A percentile compares a stretch with the other conserved stretches of the same genome.
These are phyloP conservation scores for Leucosticte australis DNA, from an alignment of 2,113 vertebrate species.

Conservation along the genomic window DNA sequence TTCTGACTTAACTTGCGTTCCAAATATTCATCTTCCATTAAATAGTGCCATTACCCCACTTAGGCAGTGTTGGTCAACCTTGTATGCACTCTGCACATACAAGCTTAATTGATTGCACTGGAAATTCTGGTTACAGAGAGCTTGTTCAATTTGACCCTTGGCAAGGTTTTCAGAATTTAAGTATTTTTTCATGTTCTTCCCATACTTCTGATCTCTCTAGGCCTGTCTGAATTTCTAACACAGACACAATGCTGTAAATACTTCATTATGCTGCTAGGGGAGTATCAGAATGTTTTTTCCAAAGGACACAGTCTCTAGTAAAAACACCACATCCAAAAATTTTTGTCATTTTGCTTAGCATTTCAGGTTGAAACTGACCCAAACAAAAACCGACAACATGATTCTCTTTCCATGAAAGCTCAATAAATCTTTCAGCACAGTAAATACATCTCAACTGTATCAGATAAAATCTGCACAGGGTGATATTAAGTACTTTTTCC, in stretches of 20 bases:
- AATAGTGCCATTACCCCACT: background rate
- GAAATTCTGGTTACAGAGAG: conserved; percentile 24
- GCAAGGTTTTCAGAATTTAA: background rate
- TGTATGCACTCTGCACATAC: background rate
- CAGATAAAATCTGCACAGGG: background rate
- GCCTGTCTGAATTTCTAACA: background rate
- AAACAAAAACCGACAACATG: background rate
- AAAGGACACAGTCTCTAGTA: background rate
- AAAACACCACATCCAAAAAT: background rate
- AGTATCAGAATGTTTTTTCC: conserved; percentile 43
- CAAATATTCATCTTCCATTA: background rate
- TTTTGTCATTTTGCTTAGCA: conserved; percentile 13
- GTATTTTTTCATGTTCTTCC: background rate
- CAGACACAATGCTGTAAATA: background rate
- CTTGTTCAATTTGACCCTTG: background rate
- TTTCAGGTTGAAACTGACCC: conserved; percentile 19
- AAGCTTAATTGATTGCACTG: background rate
- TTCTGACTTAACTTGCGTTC: background rate
- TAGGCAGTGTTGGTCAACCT: background rate
- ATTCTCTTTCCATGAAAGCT: conserved; percentile 15
- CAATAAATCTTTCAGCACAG: background rate
- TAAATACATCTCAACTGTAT: background rate
- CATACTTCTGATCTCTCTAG: conserved; percentile 17
- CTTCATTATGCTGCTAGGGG: background rate
- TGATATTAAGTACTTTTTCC: conserved; percentile 22